These are phyloP conservation scores for Sinocyclocheilus grahami DNA, from an alignment of 2,113 vertebrate genomes.

Conservation along the genomic window DNA sequence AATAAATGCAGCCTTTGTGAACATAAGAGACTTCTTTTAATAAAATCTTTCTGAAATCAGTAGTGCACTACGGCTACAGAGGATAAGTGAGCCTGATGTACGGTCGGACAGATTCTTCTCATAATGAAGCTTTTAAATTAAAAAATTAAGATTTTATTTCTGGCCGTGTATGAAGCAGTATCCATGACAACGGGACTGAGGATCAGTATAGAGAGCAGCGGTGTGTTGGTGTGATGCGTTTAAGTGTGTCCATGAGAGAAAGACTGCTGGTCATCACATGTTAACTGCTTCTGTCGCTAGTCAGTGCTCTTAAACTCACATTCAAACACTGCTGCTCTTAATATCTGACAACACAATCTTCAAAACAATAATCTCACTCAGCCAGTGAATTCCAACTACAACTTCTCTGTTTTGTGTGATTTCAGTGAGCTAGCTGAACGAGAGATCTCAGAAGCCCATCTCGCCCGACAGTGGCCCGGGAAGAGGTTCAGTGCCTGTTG, in stretches of 20 bases:
- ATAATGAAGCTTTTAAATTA: neutral
- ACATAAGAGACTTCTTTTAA: no score
- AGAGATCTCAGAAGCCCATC: neutral
- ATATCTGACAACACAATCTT: neutral
- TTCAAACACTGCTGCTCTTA: no score
- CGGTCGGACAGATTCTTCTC: no score
- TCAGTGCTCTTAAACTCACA: conserved; percentile 1
- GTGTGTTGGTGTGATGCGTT: conserved; percentile 44
- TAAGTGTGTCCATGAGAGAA: conserved; percentile 8
- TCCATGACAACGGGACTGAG: conserved; percentile 21
- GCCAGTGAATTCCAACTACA: neutral
- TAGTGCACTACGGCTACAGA: neutral
- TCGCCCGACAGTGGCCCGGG: no score
- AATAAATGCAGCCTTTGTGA: no score
- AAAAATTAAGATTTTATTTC: neutral
- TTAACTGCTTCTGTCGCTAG: neutral
- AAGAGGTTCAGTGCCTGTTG: neutral
- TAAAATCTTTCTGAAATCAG: no score
- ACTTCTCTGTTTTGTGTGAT: neutral
- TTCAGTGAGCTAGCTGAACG: neutral
- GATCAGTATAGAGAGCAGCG: conserved; percentile 28
- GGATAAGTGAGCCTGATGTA: neutral
- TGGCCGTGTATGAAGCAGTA: conserved; percentile 17
- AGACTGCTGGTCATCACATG: neutral
- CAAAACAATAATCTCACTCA: neutral